Evolutionary conservation across 2,797 vertebrate genomes (phyloP), one percentile per base, ranked within the genome.

Genomic region (Gephyroberyx darwinii): DNA sequence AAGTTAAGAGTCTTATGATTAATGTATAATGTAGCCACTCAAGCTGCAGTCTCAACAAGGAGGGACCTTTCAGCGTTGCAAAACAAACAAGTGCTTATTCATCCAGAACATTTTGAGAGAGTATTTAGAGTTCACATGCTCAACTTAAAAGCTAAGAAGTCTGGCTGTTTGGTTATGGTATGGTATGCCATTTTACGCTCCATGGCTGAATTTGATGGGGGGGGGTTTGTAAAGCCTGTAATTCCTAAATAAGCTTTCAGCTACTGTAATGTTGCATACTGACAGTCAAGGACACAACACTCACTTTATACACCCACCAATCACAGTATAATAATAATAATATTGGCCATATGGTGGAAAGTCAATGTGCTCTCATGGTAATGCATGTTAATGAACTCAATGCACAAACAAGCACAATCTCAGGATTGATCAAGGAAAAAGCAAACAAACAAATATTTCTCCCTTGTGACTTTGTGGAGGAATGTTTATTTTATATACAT

Each of bases 301-400:
- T 74, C 50, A 71, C 61, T 71, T 77, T 70, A 65, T 65, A 71
- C 51, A 50, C 79, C 71, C 71, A 79, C 69, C 77, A 81, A 64
- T 80, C 65, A 65, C 45, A 69, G 69, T 50, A 81, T 65, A 67
- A 78, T 70, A 63, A 78, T 70, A 63, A 47, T 68, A 80, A 86
- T 80, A 74, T 69, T 83, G 77, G 80, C 81, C 71, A 89, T 86
- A 83, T 84, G 69, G 65, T 71, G 62, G 72, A 73, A 67, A 74
- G 79, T 72, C 77, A 73, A 71, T 39, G 58, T 58, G 60, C 39
- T 76, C 71, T 83, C 78, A 77, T 80, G 50, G 41, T 62, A 75
- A 76, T 66, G 65, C n/a, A 71, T 77, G 81, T 80, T 72, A 74
- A 85, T 81, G 65, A 73, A 79, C 61, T 78, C 47, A 50, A n/a